Evolutionary conservation across 2,113 vertebrate genomes (phyloP), one percentile per base, ranked within the genome.

Genomic region (Vireo altiloquus): DNA sequence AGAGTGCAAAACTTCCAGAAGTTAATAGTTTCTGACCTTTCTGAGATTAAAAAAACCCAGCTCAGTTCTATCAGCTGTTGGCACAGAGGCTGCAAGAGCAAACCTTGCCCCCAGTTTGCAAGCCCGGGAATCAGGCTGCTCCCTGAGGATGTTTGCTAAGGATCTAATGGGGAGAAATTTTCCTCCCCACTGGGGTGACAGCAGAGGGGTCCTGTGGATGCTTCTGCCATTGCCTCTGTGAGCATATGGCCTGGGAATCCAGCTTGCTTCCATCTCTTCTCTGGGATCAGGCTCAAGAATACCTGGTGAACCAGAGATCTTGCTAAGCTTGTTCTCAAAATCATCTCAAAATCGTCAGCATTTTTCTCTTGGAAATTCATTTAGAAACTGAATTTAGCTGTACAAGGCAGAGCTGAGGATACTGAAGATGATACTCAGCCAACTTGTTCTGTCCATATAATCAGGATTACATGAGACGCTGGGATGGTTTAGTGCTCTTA

Each of bases 11-110:
- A 94, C 79, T 87, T 94, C 21, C 42, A 82, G 82, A 89, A 96
- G 94, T 92, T 95, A 94, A 96, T 96, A 72, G 91, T 94, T 95
- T 96, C 57, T 92, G 94, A 94, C 92, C 93, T 96, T 78, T 83
- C 76, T 84, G 61, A 82, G 89, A 76, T 65, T 21, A 50, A 85
- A 76, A 92, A 7, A 52, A 0, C 0, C 1, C 3, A 54, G 46
- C 68, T 93, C 56, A 27, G 46, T 89, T 93, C 90, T 88, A 79
- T 93, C 92, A 90, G 85, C 47, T 82, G 57, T 40, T 61, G 81
- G 60, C 84, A 63, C 0, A 1, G 24, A 75, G 75, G 57, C 72
- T 77, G 10, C 76, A 69, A 83, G 87, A 90, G 44, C 60, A 92
- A 61, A 42, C 42, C 21, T 8, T 6, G 31, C 80, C 21, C 49